phyloP scores from a whole-genome alignment of 2,113 vertebrate species.

The Chrysemys picta region DNA sequence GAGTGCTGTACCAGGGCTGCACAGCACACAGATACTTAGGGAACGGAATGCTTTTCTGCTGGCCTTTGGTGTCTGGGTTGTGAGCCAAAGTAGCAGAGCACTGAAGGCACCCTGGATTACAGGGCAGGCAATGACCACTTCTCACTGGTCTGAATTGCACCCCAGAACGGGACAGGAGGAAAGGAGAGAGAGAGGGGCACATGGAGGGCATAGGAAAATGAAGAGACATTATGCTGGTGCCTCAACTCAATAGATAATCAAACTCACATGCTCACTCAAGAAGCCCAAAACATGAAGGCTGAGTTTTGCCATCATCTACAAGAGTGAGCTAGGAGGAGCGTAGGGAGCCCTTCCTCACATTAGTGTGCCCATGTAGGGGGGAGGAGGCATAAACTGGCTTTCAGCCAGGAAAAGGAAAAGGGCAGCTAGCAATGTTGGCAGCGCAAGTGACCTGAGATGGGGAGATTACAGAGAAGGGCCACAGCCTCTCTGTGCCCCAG shows the following conservation, averaged over 20 bases:
- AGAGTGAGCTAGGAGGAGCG: neutral
- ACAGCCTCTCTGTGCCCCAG: neutral
- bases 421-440: accelerated
- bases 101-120: neutral
- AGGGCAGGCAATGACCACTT: neutral
- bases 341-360: neutral
- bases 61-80: no score
- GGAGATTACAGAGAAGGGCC: accelerated
- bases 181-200: neutral
- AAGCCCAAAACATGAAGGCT: accelerated
- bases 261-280: neutral
- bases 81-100: neutral
- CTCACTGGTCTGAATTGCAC: neutral
- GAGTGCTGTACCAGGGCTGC: neutral
- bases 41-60: neutral
- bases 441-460: neutral
- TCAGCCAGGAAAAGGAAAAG: neutral
- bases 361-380: accelerated
- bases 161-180: neutral
- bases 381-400: accelerated
- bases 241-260: neutral
- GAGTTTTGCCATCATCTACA: neutral
- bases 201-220: neutral
- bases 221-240: accelerated
- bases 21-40: no score